Base-by-base conservation (phyloP, 2,888 invertebrate genomes). In the Sminthurinus aureus region DNA sequence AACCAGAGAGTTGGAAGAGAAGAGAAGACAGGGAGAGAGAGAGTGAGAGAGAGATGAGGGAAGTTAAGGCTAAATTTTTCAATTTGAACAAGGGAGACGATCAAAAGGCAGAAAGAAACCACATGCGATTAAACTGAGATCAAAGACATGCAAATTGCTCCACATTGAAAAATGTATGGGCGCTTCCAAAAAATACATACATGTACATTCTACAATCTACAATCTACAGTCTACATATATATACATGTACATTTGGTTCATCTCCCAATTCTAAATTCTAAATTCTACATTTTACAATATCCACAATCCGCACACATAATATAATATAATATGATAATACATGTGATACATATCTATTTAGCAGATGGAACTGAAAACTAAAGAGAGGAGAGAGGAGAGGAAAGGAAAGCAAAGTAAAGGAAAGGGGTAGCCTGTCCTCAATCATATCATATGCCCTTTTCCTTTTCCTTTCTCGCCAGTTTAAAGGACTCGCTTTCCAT, bases 71-170 rank as follows among this genome's bases (percentile, higher is more conserved):
- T 12, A 58, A 73, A 73, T 71, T 80, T 80, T 80, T 80, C 80
- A 80, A 80, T 80, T 75, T 73, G 79, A 75, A 79, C 66, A 76
- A 85, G 83, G 82, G 82, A 84, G 84, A 81, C 79, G 85, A 87
- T 86, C 85, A 85, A 86, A 85, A 84, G 86, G 86, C 85, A 84
- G 38, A 38, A 38, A 82, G 85, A 86, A 87, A 87, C 86, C 86
- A 85, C 87, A 88, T 85, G 85, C 83, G 87, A 87, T 87, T 87
- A 87, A 86, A 86, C 76, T 84, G 84, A 86, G 87, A 88, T 88
- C 87, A 88, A 88, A 88, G 87, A 81, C 86, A 88, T 88, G 88
- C 87, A 88, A 88, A 88, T 88, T 81, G 13, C 83, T 77, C 83
- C 81, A 83, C 84, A 86, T 79, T 79, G 85, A 85, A 82, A 84